Base-by-base conservation (phyloP, 2,888 invertebrate species). In the Prenolepis imparis region DNA sequence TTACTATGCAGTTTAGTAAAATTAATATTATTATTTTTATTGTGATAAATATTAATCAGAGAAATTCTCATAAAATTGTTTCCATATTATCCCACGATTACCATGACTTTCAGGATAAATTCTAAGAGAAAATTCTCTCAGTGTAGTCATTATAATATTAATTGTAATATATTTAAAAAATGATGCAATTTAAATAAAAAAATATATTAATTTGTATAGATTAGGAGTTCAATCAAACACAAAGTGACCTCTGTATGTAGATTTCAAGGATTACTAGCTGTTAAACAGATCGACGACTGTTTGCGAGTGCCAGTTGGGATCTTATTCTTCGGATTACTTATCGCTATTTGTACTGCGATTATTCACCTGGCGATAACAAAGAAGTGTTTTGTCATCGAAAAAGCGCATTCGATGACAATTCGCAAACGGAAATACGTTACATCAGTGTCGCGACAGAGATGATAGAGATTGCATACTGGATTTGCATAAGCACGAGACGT, bases 401-500 rank as follows among this genome's bases (percentile, higher is more conserved):
- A 11, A 21, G 21, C 32, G 36, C 12, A 18, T 9, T 18, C 21
- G 44, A 28, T 18, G 44, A 28, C 18, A 41, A 32, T 70, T 57
- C 41, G 39, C 41, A 28, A 28, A 39, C 3, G 28, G 8, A 55
- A 32, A 55, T 55, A 24, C 2, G 21, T 24, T 24, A 24, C 24
- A 41, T 28, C 21, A 44, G 18, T 28, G 8, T 24, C 21, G 21
- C 21, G 52, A 28, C 8, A 24, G 36, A 28, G 48, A 8, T 28
- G 48, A 24, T 3, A 21, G 59, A 70, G 57, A 83, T 44, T 74
- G 18, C 74, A 82, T 52, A 70, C 48, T 39, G 64, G 36, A 84
- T 88, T 85, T 87, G 82, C 64, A 82, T 78, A 87, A 87, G 83
- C 21, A 83, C 39, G 77, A 59, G 63, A 81, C 28, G 28, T 67